These are phyloP conservation scores for Gambusia yucatana DNA, from an alignment of 2,797 vertebrate genomes.

Conservation along the genomic window DNA sequence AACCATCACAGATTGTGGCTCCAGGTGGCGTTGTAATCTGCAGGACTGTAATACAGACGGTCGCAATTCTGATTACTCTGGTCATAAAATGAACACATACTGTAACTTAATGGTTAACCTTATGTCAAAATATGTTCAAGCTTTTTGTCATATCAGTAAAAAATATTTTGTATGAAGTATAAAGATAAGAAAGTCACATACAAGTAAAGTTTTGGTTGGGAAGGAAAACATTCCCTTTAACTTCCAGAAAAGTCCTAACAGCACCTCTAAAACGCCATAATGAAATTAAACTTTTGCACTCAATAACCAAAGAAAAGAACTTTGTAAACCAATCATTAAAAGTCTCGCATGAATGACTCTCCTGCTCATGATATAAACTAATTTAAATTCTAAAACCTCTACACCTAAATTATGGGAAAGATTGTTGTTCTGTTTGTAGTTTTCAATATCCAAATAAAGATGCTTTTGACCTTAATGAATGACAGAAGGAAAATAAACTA, in stretches of 20 bases:
- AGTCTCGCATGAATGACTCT: background rate
- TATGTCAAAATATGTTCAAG: background rate
- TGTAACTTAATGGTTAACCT: background rate
- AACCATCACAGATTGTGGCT: background rate
- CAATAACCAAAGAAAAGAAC: background rate
- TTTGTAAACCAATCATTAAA: background rate
- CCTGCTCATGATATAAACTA: background rate
- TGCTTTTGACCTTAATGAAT: conserved; percentile 18
- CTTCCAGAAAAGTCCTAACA: background rate
- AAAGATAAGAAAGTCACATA: background rate
- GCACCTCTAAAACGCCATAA: background rate
- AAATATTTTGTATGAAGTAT: background rate
- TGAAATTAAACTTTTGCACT: background rate
- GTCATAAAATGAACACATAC: background rate
- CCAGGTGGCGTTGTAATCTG: background rate
- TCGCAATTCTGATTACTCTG: background rate
- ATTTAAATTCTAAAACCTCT: background rate
- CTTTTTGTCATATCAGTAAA: background rate
- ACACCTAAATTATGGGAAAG: background rate
- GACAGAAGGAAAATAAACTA: conserved; percentile 27
- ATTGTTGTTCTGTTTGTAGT: too few relatives aligned
- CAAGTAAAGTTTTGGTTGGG: background rate
- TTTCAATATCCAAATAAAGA: background rate
- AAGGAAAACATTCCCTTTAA: background rate
- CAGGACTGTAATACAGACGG: background rate